Conservation (phyloP, 2,888 invertebrate species). For the Cryptus viduatorius region DNA sequence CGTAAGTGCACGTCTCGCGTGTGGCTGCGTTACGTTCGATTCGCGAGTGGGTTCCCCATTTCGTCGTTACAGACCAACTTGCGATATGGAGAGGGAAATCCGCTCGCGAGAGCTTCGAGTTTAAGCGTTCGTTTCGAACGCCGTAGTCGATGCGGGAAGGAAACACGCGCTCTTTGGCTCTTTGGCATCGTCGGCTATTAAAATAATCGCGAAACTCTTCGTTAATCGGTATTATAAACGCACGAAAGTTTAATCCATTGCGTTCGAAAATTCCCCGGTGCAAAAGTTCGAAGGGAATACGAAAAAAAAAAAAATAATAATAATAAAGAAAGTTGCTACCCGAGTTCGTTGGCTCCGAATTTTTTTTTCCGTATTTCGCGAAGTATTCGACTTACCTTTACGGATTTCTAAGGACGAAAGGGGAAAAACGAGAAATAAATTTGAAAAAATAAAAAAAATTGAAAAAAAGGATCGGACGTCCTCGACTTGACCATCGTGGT, state of each 20-base stretch:
- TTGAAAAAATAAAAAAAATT: conserved; percentile 11
- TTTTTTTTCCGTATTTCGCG: neutral
- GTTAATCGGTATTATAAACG: neutral
- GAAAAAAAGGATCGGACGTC: neutral
- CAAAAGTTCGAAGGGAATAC: neutral
- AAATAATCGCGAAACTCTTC: neutral
- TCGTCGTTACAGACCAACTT: conserved; percentile 11
- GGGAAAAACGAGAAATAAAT: neutral
- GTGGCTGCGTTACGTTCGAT: neutral
- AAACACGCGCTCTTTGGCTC: conserved; percentile 48
- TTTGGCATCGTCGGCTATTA: conserved; percentile 6
- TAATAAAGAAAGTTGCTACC: neutral
- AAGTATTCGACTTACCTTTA: neutral
- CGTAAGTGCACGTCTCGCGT: neutral
- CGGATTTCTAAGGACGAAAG: neutral
- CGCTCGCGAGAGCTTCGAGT: conserved; percentile 34
- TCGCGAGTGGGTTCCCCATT: conserved; percentile 6
- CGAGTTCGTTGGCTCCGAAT: neutral
- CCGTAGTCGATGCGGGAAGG: conserved; percentile 33
- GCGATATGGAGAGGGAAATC: conserved; percentile 28
- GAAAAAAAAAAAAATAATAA: neutral
- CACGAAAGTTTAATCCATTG: neutral
- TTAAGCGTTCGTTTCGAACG: conserved; percentile 39
- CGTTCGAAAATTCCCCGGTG: neutral
- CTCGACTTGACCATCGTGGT: neutral